phyloP scores from a whole-genome alignment of 64 coral and sea anemone genomes.

The Actinia tenebrosa region DNA sequence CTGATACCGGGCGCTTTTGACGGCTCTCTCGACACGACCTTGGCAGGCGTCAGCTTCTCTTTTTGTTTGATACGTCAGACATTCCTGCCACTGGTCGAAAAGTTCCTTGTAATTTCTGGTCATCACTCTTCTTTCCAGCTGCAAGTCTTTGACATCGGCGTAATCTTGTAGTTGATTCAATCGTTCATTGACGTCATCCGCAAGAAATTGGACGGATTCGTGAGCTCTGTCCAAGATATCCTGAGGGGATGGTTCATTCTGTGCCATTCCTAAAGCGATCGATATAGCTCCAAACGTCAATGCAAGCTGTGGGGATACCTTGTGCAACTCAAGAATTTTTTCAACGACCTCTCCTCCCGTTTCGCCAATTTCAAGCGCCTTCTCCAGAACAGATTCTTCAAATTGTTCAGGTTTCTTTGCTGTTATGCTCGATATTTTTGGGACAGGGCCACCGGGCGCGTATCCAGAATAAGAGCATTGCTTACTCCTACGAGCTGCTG shows the following conservation, averaged over 20 bases:
- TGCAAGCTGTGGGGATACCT: neutral
- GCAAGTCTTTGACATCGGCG: neutral
- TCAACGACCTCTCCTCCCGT: neutral
- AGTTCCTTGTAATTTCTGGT: constrained; percentile 4
- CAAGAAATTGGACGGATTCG: neutral
- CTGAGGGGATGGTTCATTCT: neutral
- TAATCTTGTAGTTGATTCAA: constrained; percentile 11
- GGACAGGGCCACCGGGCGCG: neutral
- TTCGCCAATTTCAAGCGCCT: neutral
- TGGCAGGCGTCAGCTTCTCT: neutral
- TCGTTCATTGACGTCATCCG: constrained; percentile 1
- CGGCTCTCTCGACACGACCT: neutral
- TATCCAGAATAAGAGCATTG: neutral
- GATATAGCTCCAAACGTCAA: neutral
- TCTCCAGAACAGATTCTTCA: neutral
- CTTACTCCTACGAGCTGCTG: neutral
- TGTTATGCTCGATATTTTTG: neutral
- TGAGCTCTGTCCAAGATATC: constrained; percentile 13
- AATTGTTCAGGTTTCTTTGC: neutral
- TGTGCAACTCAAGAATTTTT: neutral
- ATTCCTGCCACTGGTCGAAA: neutral
- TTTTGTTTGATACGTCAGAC: neutral
- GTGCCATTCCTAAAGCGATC: neutral
- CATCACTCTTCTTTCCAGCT: constrained; percentile 1
- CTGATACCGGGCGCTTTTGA: neutral